Base-by-base conservation (phyloP, 2,797 vertebrate genomes). In the Cossypha niveicapilla region DNA sequence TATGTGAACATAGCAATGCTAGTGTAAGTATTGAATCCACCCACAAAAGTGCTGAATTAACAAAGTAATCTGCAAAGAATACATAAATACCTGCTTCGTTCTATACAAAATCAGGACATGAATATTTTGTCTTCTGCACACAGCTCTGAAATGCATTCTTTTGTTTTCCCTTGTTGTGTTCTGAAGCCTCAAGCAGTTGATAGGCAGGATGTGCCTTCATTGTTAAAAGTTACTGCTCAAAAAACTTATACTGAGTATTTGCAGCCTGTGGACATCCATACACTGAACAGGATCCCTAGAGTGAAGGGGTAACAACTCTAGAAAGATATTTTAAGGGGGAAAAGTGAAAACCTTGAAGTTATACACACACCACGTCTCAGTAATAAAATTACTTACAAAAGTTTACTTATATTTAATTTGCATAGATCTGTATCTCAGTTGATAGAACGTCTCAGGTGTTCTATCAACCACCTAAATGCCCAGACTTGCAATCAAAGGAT, bases 21-120 rank as follows among this genome's bases (percentile, higher is more conserved):
- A 88, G 77, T 60, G 10, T 61, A 91, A 56, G n/a, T 71, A 54
- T 34, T 42, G 24, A 54, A 57, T 88, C 41, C 45, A 77, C 44
- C 72, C 50, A 19, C 48, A 6, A 74, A 75, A 72, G 54, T 96
- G 60, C 11, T 96, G 78, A 66, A 53, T 83, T 93, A 95, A 87
- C 50, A 86, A 89, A 85, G 11, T 30, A 41, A 61, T 60, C 18
- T 79, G 22, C 41, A 56, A 63, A 28, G 37, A 23, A 39, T 74
- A 24, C 5, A 16, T 6, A 75, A 77, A 48, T 74, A 91, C 80
- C 53, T 88, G 39, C 81, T 45, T 86, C 25, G 30, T n/a, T 92
- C 92, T 86, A 47, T 73, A 22, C 44, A 90, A 81, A 58, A 58
- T 35, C 11, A 5, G 67, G 13, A 60, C 35, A 6, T 34, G 39